phyloP scores from a whole-genome alignment of 2,113 vertebrate genomes.

The Thamnophis sirtalis region DNA sequence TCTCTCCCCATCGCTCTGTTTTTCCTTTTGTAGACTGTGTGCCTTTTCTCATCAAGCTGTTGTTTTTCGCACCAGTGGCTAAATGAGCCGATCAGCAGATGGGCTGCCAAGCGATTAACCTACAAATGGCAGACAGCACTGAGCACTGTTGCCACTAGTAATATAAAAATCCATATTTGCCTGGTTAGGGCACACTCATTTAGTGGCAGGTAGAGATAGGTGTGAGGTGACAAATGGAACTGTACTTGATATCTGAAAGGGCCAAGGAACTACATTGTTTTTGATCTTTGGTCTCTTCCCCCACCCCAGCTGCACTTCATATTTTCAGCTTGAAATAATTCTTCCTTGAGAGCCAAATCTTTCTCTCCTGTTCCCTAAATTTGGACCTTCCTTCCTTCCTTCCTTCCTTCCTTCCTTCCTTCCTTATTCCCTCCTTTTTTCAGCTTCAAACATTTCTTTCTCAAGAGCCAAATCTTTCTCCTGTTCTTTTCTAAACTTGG shows the following conservation, averaged over 20 bases:
- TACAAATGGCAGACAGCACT: fast-evolving
- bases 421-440: background rate
- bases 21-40: background rate
- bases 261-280: background rate
- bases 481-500: background rate
- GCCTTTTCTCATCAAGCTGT: conserved; percentile 8
- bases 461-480: background rate
- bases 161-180: background rate
- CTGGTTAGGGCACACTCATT: background rate
- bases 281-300: background rate
- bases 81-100: conserved; percentile 46
- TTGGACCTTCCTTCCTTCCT: background rate
- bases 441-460: background rate
- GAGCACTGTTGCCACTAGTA: fast-evolving
- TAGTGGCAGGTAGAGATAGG: background rate
- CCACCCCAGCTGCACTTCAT: background rate
- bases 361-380: background rate
- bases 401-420: background rate
- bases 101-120: conserved; percentile 35
- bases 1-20: background rate
- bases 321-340: background rate
- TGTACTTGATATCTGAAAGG: background rate
- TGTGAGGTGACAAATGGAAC: background rate
- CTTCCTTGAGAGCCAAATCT: background rate
- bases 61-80: conserved; percentile 38